Conservation (phyloP, 2,113 vertebrate species). For the Arizona elegans region DNA sequence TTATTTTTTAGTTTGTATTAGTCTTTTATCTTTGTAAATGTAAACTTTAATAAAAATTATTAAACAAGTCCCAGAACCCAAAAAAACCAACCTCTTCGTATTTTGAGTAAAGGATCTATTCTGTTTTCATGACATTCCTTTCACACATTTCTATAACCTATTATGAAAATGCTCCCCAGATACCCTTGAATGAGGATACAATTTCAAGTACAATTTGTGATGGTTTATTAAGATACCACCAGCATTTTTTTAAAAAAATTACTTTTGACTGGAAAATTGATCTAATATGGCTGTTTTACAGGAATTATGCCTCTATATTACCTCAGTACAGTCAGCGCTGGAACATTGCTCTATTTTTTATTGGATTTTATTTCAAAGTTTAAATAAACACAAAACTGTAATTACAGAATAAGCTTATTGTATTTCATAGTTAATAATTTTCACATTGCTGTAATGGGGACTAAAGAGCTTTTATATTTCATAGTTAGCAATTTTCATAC, state of each 20-base stretch:
- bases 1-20: neutral
- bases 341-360: conserved; percentile 40
- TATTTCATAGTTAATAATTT: conserved; percentile 58
- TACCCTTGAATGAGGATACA: neutral
- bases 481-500: conserved; percentile 49
- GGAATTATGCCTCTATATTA: conserved; percentile 35
- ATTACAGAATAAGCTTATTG: conserved; percentile 48
- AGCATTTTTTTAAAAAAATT: neutral
- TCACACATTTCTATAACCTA: accelerated
- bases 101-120: neutral
- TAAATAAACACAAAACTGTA: conserved; percentile 46
- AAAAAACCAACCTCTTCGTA: neutral
- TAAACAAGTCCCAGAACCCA: neutral
- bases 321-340: conserved; percentile 26
- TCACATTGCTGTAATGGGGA: conserved; percentile 49
- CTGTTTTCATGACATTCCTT: neutral
- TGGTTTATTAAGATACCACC: conserved; percentile 6
- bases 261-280: conserved; percentile 19
- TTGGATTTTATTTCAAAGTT: conserved; percentile 58
- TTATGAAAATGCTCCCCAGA: neutral
- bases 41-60: neutral
- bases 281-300: conserved; percentile 31
- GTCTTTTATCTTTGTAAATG: neutral
- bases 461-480: conserved; percentile 51
- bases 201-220: neutral